Percentiles rank a stretch among this genome's conserved stretches.
Evolutionary conservation across 2,113 vertebrate genomes (phyloP).

Genomic region (Pristiophorus japonicus): DNA sequence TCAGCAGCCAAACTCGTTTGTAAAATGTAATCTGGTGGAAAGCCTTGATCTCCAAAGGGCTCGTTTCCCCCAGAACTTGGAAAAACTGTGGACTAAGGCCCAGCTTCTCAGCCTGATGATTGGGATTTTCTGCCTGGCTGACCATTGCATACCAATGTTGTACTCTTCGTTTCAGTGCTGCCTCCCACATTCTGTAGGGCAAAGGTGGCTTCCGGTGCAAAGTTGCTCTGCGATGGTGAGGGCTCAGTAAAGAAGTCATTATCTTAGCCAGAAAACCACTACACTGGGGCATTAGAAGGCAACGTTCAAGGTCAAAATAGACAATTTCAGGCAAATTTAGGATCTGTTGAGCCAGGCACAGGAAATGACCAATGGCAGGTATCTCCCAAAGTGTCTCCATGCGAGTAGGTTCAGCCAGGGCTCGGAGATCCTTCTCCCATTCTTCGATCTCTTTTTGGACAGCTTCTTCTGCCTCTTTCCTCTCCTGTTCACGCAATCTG

Average conservation of each 20-base stretch:
- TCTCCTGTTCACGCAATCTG: constrained; percentile 88
- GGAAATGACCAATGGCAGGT: constrained; percentile 93
- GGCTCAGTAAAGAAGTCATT: constrained; percentile 89
- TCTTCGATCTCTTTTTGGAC: constrained; percentile 89
- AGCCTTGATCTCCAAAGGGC: constrained; percentile 75
- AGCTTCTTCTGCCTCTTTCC: constrained; percentile 88
- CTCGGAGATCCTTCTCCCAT: constrained; percentile 81
- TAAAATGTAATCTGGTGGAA: constrained; percentile 85
- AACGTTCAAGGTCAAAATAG: constrained; percentile 92
- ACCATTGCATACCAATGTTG: constrained; percentile 78
- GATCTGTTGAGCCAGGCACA: constrained; percentile 89
- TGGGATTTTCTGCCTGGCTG: constrained; percentile 69
- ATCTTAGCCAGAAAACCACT: constrained; percentile 86
- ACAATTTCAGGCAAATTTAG: constrained; percentile 93
- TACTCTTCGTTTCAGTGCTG: constrained; percentile 77
- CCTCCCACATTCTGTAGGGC: constrained; percentile 85
- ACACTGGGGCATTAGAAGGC: constrained; percentile 92
- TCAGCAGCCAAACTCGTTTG: constrained; percentile 89
- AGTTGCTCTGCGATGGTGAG: constrained; percentile 72
- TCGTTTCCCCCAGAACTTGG: constrained; percentile 73
- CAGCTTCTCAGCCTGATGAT: constrained; percentile 73
- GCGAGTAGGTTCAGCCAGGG: constrained; percentile 70
- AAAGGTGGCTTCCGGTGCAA: constrained; percentile 79
- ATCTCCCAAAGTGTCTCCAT: constrained; percentile 92
- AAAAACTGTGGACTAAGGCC: constrained; percentile 89